Conservation (phyloP, 2,797 vertebrate genomes). For the Amazonetta brasiliensis region DNA sequence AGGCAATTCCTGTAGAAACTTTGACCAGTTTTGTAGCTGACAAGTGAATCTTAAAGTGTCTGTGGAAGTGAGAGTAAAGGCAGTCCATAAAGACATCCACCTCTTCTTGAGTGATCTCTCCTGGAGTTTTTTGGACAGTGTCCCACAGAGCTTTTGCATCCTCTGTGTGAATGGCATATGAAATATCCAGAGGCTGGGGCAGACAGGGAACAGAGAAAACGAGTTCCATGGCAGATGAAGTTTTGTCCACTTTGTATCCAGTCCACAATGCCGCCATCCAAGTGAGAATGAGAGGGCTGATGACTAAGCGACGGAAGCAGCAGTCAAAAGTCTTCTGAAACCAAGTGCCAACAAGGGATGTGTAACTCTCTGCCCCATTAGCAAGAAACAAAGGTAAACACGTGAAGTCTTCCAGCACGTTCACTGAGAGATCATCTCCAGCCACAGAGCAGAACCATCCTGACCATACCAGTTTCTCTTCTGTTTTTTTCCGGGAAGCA, state of each 20-base stretch:
- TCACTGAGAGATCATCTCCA: conserved; percentile 84
- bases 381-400: conserved; percentile 90
- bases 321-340: conserved; percentile 93
- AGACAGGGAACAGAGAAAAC: conserved; percentile 84
- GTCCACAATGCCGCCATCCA: conserved; percentile 94
- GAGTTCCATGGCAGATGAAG: conserved; percentile 80
- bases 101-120: conserved; percentile 85
- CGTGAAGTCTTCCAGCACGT: conserved; percentile 83
- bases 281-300: conserved; percentile 86
- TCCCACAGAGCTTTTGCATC: conserved; percentile 92
- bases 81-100: conserved; percentile 87
- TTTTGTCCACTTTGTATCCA: conserved; percentile 80
- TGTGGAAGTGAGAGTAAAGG: conserved; percentile 90
- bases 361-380: conserved; percentile 83
- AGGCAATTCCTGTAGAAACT: conserved; percentile 89
- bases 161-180: conserved; percentile 84
- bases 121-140: conserved; percentile 79
- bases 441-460: conserved; percentile 91
- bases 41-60: conserved; percentile 91
- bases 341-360: conserved; percentile 86
- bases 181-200: conserved; percentile 85
- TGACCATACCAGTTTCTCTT: conserved; percentile 84
- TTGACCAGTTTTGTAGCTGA: conserved; percentile 86
- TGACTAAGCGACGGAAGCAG: conserved; percentile 84
- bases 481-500: conserved; percentile 65